Evolutionary conservation across 2,888 invertebrate genomes (phyloP).

Genomic region (Drosophila acutilabella): DNA sequence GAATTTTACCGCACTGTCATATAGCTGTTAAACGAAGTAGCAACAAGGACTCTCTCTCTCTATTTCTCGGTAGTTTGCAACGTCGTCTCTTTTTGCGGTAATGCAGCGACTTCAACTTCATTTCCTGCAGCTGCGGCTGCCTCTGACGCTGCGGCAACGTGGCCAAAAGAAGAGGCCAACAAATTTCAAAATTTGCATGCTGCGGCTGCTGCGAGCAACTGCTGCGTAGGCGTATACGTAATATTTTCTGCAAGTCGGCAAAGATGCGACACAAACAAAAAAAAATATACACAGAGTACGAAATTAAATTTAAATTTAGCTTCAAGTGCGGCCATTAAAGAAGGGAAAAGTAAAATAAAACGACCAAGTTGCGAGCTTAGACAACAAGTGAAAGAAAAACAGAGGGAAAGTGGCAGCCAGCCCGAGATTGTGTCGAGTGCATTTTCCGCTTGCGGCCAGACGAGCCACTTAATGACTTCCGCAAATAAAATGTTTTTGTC

Average conservation of each 20-base stretch:
- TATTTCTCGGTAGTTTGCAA: slow-evolving; percentile 45
- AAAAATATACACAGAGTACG: slow-evolving; percentile 17
- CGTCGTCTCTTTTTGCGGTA: slow-evolving; percentile 61
- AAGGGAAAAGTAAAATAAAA: neutral
- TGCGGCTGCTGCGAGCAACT: slow-evolving; percentile 40
- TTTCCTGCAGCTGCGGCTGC: slow-evolving; percentile 51
- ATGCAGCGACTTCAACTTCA: slow-evolving; percentile 63
- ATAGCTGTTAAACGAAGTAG: slow-evolving; percentile 34
- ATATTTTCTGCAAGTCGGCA: slow-evolving; percentile 44
- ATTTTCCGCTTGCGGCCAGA: slow-evolving; percentile 50
- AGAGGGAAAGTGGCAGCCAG: slow-evolving; percentile 23
- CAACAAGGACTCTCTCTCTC: neutral
- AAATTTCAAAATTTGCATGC: slow-evolving; percentile 65
- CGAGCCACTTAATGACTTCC: slow-evolving; percentile 76
- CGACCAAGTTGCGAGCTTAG: neutral
- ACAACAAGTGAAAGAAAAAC: slow-evolving; percentile 2
- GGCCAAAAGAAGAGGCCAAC: slow-evolving; percentile 31
- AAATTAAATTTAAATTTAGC: slow-evolving; percentile 46
- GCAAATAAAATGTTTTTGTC: slow-evolving; percentile 72
- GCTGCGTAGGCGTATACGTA: slow-evolving; percentile 69
- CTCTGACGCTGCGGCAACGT: slow-evolving; percentile 32
- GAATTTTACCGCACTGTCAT: slow-evolving; percentile 50
- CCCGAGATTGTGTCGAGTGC: slow-evolving; percentile 47
- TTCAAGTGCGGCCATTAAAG: slow-evolving; percentile 1
- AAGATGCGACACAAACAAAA: slow-evolving; percentile 1